Evolutionary conservation across 2,113 vertebrate species (phyloP).

Genomic region (Trematocara macrostoma): DNA sequence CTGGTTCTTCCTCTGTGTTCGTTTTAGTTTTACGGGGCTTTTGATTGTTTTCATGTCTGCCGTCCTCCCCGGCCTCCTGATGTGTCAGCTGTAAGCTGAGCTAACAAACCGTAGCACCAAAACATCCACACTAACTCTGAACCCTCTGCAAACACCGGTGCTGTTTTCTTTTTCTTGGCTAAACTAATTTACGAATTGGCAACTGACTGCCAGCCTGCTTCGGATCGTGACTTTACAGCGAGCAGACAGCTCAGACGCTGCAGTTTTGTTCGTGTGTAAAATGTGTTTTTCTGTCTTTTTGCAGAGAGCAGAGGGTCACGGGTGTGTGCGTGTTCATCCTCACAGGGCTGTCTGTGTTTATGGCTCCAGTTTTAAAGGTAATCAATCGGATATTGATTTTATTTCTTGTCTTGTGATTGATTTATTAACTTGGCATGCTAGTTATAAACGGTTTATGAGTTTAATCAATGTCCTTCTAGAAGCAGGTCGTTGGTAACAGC

Average conservation of each 20-base stretch:
- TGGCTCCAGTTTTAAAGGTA: slow-evolving; percentile 99
- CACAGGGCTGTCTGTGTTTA: slow-evolving; percentile 97
- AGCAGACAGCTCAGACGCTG: not conserved
- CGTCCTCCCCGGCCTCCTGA: slow-evolving; percentile 1
- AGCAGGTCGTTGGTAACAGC: not conserved
- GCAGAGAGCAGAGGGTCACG: slow-evolving; percentile 93
- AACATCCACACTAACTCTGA: not conserved
- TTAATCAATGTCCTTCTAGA: not conserved
- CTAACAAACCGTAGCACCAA: slow-evolving; percentile 27
- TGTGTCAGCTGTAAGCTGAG: slow-evolving; percentile 72
- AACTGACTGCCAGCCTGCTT: not conserved
- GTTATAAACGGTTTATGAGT: not conserved
- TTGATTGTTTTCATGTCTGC: not conserved
- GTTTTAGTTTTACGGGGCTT: not conserved
- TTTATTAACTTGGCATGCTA: rapidly evolving
- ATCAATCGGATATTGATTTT: rapidly evolving
- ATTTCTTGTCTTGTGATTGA: not conserved
- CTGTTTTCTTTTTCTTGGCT: not conserved
- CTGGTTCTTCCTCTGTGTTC: not conserved
- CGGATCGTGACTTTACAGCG: not conserved
- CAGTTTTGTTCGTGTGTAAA: not conserved
- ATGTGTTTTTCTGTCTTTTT: slow-evolving; percentile 3
- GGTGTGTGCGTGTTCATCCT: slow-evolving; percentile 89
- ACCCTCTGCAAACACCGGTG: not conserved
- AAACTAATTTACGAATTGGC: not conserved